Evolutionary conservation across 2,888 invertebrate species (phyloP).

Genomic region (Aspidiotus rigidus): DNA sequence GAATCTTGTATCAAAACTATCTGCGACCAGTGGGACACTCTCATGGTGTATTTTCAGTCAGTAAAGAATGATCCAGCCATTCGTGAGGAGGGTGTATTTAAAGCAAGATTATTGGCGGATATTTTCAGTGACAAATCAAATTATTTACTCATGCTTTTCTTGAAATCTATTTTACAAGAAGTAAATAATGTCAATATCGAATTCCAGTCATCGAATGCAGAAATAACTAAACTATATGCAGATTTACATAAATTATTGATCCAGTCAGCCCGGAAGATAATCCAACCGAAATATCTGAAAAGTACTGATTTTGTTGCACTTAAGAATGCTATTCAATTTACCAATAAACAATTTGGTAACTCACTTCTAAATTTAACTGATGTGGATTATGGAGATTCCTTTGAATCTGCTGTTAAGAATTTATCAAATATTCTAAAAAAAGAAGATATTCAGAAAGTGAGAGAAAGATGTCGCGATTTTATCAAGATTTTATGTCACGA

Average conservation of each 20-base stretch:
- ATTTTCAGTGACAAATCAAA: slow-evolving; percentile 37
- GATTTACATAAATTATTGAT: slow-evolving; percentile 34
- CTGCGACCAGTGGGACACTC: slow-evolving; percentile 38
- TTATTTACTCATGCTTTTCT: slow-evolving; percentile 37
- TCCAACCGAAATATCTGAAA: slow-evolving; percentile 23
- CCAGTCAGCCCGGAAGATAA: slow-evolving; percentile 30
- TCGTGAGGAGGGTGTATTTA: slow-evolving; percentile 35
- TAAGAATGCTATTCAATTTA: not conserved
- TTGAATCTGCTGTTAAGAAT: not conserved
- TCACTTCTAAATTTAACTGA: not conserved
- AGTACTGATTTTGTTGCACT: not conserved
- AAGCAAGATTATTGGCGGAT: slow-evolving; percentile 35
- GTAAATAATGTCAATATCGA: slow-evolving; percentile 35
- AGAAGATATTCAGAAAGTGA: not conserved
- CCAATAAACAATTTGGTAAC: slow-evolving; percentile 10
- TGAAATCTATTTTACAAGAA: slow-evolving; percentile 37
- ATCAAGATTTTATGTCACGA: not conserved
- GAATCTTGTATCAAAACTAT: slow-evolving; percentile 37
- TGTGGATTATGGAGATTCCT: slow-evolving; percentile 13
- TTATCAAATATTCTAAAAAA: not conserved
- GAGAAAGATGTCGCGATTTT: not conserved
- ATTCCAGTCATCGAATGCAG: slow-evolving; percentile 36
- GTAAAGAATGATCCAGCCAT: slow-evolving; percentile 30
- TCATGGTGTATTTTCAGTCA: slow-evolving; percentile 37
- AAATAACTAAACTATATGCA: slow-evolving; percentile 35